These are phyloP conservation scores for Ceyx margarethae DNA, from an alignment of 2,113 vertebrate genomes.

Conservation along the genomic window DNA sequence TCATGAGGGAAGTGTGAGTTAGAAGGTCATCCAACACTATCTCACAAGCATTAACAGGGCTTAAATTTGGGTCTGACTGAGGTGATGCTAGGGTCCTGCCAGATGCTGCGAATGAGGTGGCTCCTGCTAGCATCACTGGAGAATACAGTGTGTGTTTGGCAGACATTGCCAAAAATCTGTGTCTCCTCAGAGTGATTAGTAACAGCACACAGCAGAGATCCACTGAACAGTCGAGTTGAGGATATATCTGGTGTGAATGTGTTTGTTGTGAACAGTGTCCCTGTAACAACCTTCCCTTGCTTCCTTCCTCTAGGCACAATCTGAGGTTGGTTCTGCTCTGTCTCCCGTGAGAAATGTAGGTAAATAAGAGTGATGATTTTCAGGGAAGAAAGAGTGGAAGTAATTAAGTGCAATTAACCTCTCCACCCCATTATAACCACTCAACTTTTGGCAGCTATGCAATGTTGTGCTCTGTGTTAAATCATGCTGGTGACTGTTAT, in stretches of 20 bases:
- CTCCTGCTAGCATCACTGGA: neutral
- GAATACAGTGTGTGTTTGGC: neutral
- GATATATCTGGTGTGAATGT: rapidly evolving
- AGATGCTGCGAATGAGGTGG: neutral
- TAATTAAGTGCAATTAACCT: neutral
- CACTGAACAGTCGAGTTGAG: neutral
- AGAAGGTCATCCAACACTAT: neutral
- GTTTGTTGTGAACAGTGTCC: neutral
- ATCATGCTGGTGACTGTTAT: neutral
- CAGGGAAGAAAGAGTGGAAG: neutral
- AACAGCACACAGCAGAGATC: neutral
- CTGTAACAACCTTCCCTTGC: neutral
- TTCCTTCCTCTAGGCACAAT: neutral
- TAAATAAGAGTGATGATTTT: neutral
- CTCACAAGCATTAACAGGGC: neutral
- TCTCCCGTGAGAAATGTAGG: neutral
- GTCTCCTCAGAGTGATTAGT: neutral
- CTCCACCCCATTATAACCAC: neutral
- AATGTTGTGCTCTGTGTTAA: neutral
- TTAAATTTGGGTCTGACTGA: neutral
- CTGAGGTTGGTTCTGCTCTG: neutral
- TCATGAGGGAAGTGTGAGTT: neutral
- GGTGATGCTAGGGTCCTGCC: neutral
- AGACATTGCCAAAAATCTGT: neutral
- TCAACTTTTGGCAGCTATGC: neutral